phyloP scores from a whole-genome alignment of 2,797 vertebrate species.

The Serranus cabrilla region DNA sequence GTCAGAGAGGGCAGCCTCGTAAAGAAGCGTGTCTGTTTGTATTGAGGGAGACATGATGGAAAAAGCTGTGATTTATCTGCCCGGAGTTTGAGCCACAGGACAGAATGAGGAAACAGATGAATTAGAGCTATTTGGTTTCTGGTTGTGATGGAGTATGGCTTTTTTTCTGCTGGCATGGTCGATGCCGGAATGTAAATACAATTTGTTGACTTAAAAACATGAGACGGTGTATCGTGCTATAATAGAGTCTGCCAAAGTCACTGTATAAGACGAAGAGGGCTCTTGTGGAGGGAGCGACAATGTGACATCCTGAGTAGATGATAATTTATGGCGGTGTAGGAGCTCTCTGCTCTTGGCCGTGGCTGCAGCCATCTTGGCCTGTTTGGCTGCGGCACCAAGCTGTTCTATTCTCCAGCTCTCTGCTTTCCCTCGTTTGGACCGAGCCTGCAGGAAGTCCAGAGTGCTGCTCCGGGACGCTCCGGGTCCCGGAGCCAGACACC shows the following conservation, averaged over 20 bases:
- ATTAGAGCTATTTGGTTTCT: conserved; percentile 67
- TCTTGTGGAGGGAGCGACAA: conserved; percentile 63
- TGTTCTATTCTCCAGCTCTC: conserved; percentile 62
- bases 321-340: conserved; percentile 63
- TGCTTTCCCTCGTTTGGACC: conserved; percentile 64
- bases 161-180: conserved; percentile 54
- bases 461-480: conserved; percentile 56
- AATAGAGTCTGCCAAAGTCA: conserved; percentile 58
- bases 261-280: conserved; percentile 61
- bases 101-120: conserved; percentile 74
- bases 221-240: conserved; percentile 52
- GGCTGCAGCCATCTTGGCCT: conserved; percentile 50
- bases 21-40: conserved; percentile 74
- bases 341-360: conserved; percentile 51
- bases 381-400: conserved; percentile 59
- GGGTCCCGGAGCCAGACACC: conserved; percentile 64
- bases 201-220: conserved; percentile 66
- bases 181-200: conserved; percentile 58
- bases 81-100: conserved; percentile 47
- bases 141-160: conserved; percentile 62
- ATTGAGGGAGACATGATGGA: conserved; percentile 74
- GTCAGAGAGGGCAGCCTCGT: conserved; percentile 64
- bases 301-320: conserved; percentile 69
- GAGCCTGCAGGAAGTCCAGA: conserved; percentile 70
- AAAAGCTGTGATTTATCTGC: conserved; percentile 74